Evolutionary conservation across 2,113 vertebrate species (phyloP), one percentile per base, ranked within the genome.

Genomic region (Scomber scombrus): DNA sequence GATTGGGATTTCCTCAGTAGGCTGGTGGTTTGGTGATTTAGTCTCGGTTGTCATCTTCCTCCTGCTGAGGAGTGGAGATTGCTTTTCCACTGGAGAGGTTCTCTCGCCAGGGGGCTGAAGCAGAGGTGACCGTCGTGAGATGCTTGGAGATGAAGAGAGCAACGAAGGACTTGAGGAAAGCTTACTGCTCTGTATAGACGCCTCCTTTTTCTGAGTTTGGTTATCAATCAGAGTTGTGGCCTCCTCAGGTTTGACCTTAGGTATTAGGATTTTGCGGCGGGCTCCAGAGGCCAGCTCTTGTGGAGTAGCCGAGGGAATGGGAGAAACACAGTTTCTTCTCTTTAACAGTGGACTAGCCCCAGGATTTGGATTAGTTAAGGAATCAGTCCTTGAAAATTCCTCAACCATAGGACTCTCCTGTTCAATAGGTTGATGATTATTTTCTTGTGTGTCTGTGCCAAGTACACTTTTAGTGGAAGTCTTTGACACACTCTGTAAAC

Each of bases 221-320:
- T 34, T 63, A 40, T 88, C 82, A 18, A 19, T 11, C 2, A 15
- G 14, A 10, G 65, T 47, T 11, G 71, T 43, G 19, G n/a, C 46
- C 2, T 94, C 96, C 0, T 73, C 82, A 5, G 89, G 87, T 85
- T 95, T 96, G 67, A 89, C 49, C 87, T 96, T 97, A 0, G 96
- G 90, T 6, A 95, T 85, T 62, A 94, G 95, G 74, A 98, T 96
- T 90, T 99, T 99, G 75, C 97, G 96, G 0, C 98, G 95, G 12
- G 98, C 98, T 2, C 98, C 98, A 0, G 96, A 96, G 15, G 98
- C 98, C 0, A 99, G 92, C 56, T 99, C 98, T 90, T 97, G 95
- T 0, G 97, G 96, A 0, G 97, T 99, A 18, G 98, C 98, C 34
- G 97, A 96, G 0, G 97, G 96, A 19, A 98, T 91, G 3, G 63